Evolutionary conservation across 2,797 vertebrate genomes (phyloP), one percentile per base, ranked within the genome.

Genomic region (Haliaeetus albicilla): DNA sequence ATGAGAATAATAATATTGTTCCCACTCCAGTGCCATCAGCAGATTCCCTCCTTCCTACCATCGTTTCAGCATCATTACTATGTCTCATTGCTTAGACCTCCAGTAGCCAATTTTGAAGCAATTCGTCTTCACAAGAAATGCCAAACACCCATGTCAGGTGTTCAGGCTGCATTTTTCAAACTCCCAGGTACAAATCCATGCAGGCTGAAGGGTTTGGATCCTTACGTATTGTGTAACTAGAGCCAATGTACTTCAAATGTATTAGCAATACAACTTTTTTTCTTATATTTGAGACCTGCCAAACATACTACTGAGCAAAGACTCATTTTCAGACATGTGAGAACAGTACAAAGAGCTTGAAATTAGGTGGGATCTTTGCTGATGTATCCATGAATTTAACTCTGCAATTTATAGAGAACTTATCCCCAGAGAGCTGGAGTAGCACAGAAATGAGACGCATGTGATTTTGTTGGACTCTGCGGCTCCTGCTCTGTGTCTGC

Each of bases 61-160:
- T 91, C 87, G 76, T 97, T 96, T 96, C 94, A 96, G 82, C 82
- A 70, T 92, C 92, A 91, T 97, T 95, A 91, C 90, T 51, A 53
- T 79, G 76, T 93, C 89, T 96, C 73, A 82, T 94, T 92, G 93
- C 93, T 95, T 82, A 86, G 95, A 93, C 90, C 92, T 97, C 90
- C 93, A 94, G 96, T 97, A 97, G 90, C 87, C 94, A 93, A 96
- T 97, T 97, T 87, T 73, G 65, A 92, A 96, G 90, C 84, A 89
- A 94, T 96, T 92, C 63, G 65, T 84, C 89, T 74, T 89, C 5
- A 0, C 48, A 76, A 76, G 84, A 94, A 93, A 90, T 75, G 89
- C 90, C 94, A 70, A 89, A 73, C 53, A 54, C 67, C 87, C 44
- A 10, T 31, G 69, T 92, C 79, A 76, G 92, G 23, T 6, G 0